Conservation (phyloP, 2,113 vertebrate species). For the Stegostoma tigrinum region DNA sequence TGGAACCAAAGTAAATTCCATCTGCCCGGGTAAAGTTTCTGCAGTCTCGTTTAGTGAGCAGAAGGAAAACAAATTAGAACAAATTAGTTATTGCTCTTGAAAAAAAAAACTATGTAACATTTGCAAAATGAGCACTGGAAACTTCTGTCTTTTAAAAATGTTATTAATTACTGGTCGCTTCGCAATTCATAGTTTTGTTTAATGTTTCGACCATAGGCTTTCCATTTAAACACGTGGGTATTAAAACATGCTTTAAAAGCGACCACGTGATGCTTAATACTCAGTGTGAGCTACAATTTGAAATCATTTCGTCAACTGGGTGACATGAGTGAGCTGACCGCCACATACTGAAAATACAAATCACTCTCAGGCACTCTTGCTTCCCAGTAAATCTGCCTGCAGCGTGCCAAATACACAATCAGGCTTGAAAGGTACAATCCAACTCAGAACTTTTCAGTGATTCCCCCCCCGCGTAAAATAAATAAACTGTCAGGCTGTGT, state of each 20-base stretch:
- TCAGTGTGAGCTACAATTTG: background rate
- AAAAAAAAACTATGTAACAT: background rate
- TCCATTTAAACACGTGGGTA: background rate
- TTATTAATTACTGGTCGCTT: background rate
- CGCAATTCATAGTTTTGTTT: background rate
- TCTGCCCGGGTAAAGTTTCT: background rate
- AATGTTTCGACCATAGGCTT: no score
- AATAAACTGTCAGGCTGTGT: background rate
- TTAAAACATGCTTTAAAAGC: background rate
- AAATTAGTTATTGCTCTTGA: background rate
- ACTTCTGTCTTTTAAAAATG: background rate
- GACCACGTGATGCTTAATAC: background rate
- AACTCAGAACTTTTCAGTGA: background rate
- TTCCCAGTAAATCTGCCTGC: background rate
- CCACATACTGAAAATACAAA: background rate
- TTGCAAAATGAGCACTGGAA: background rate
- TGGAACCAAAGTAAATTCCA: background rate
- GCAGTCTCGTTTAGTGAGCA: background rate
- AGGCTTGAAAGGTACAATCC: background rate
- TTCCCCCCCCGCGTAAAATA: background rate
- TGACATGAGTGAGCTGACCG: background rate
- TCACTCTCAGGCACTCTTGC: background rate
- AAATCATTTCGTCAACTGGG: background rate
- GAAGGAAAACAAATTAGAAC: background rate
- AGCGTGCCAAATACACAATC: background rate